These are phyloP conservation scores for Drosophila kanekoi DNA, from an alignment of 2,888 invertebrate genomes.

Conservation along the genomic window DNA sequence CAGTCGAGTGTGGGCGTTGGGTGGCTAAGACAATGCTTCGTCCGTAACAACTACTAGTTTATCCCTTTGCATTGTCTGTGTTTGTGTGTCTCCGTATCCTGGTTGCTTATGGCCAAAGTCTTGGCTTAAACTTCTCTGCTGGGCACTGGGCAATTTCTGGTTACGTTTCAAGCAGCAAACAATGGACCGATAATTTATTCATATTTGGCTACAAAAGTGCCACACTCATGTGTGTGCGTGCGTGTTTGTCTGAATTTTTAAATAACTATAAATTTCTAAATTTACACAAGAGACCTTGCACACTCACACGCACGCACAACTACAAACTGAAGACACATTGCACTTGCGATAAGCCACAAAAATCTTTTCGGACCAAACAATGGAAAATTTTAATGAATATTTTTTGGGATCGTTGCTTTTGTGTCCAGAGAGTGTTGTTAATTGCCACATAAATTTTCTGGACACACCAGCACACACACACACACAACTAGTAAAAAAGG, in stretches of 20 bases:
- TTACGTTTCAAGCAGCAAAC: constrained; percentile 75
- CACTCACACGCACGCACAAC: not conserved
- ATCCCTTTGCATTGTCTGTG: not conserved
- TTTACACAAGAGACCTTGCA: constrained; percentile 72
- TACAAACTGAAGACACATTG: constrained; percentile 71
- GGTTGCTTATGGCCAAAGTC: constrained; percentile 71
- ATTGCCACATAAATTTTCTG: constrained; percentile 73
- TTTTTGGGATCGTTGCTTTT: constrained; percentile 59
- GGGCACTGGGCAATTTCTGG: constrained; percentile 49
- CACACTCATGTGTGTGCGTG: constrained; percentile 34
- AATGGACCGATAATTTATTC: constrained; percentile 77
- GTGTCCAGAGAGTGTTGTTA: constrained; percentile 69
- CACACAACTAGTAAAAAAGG: constrained; percentile 2
- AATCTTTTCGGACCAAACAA: constrained; percentile 67
- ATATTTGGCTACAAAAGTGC: constrained; percentile 74
- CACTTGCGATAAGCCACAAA: constrained; percentile 73
- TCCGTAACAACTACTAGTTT: constrained; percentile 8
- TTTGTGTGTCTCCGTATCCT: constrained; percentile 45
- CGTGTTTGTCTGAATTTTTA: constrained; percentile 69
- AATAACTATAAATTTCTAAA: constrained; percentile 81
- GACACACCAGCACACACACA: constrained; percentile 30
- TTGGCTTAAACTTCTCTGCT: constrained; percentile 52
- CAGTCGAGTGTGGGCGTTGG: constrained; percentile 14
- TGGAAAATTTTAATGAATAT: constrained; percentile 75
- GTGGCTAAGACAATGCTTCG: constrained; percentile 57